Evolutionary conservation across 2,888 invertebrate species (phyloP).

Genomic region (Neoascia interrupta): DNA sequence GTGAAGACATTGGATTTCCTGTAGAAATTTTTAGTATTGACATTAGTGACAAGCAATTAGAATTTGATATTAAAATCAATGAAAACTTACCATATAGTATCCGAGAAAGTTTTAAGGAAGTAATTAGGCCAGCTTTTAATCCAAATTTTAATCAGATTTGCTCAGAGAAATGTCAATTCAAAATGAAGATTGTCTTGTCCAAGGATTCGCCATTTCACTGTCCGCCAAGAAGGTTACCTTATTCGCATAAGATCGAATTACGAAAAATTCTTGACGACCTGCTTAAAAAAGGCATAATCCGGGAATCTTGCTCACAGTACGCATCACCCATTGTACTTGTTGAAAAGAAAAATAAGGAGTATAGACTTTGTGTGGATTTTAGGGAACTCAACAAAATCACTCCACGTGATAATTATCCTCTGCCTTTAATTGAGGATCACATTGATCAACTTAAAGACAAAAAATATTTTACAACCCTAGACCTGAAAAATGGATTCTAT

Average conservation of each 20-base stretch:
- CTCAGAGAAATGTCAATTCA: no score
- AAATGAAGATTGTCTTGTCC: background rate
- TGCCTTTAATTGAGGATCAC: background rate
- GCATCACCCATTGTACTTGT: background rate
- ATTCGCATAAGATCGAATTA: background rate
- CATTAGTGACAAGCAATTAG: no score
- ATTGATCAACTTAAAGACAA: background rate
- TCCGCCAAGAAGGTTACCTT: background rate
- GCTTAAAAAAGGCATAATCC: background rate
- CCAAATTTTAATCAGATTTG: no score
- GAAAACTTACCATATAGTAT: no score
- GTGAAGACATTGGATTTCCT: no score
- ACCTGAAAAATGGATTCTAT: background rate
- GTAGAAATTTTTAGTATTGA: no score
- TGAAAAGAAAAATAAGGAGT: background rate
- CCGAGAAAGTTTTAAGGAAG: no score
- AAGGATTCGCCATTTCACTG: conserved; percentile 10
- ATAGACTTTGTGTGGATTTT: background rate
- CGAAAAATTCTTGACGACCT: background rate
- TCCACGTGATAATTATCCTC: background rate
- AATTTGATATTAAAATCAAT: no score
- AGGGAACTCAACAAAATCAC: background rate
- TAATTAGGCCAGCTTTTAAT: no score
- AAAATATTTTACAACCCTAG: background rate
- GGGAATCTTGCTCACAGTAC: background rate